Conservation (phyloP, 1,140 invertebrate species). For the Pararge aegeria region DNA sequence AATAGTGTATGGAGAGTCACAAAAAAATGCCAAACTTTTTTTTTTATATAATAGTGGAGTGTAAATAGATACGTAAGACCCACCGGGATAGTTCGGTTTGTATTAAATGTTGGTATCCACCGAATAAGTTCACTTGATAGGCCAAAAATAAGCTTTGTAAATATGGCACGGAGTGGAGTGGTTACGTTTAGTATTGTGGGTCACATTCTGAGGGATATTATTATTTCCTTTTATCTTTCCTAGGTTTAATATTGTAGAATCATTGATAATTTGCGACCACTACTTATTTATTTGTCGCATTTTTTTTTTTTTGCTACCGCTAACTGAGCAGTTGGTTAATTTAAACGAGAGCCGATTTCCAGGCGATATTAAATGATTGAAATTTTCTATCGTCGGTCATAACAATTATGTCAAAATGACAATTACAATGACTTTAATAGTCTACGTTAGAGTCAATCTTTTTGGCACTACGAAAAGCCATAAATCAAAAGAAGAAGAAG, state of each 20-base stretch:
- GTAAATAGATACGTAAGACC: conserved; percentile 66
- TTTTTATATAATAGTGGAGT: conserved; percentile 28
- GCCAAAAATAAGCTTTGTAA: conserved; percentile 73
- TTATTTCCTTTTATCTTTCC: neutral
- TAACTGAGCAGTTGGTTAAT: too few relatives aligned
- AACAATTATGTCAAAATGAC: neutral
- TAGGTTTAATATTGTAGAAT: too few relatives aligned
- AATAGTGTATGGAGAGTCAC: conserved; percentile 68
- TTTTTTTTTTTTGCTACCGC: too few relatives aligned
- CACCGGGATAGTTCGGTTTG: conserved; percentile 60
- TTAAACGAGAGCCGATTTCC: too few relatives aligned
- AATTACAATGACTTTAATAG: neutral
- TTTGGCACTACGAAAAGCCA: too few relatives aligned
- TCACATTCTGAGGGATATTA: conserved; percentile 3
- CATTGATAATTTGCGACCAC: too few relatives aligned
- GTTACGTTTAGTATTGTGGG: conserved; percentile 20
- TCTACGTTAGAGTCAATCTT: too few relatives aligned
- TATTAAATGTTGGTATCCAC: conserved; percentile 51
- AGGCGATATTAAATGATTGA: too few relatives aligned
- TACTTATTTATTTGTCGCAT: too few relatives aligned
- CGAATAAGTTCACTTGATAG: conserved; percentile 61
- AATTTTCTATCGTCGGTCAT: neutral
- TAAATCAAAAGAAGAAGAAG: too few relatives aligned
- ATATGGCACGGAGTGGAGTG: conserved; percentile 28
- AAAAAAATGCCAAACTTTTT: conserved; percentile 71